These are phyloP conservation scores for Cyprinodon diabolis DNA, from an alignment of 2,797 vertebrate species.

Conservation along the genomic window DNA sequence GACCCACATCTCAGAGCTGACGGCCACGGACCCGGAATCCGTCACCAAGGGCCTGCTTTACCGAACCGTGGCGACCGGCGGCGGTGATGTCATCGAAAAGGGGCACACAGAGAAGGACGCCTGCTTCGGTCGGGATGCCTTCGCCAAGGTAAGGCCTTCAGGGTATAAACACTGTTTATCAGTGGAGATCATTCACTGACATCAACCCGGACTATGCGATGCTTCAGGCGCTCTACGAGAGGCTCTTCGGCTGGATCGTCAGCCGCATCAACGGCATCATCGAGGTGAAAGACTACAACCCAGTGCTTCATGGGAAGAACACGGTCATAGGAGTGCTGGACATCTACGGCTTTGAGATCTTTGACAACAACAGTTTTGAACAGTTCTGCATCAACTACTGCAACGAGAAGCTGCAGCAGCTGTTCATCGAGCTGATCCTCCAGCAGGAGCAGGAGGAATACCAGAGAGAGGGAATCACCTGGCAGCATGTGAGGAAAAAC, in stretches of 20 bases:
- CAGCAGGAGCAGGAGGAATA: conserved; percentile 91
- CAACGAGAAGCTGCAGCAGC: conserved; percentile 97
- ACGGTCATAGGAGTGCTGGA: conserved; percentile 93
- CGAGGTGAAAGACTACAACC: conserved; percentile 84
- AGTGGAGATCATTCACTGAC: not conserved
- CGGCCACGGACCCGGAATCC: conserved; percentile 56
- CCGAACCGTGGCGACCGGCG: conserved; percentile 89
- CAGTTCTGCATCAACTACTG: conserved; percentile 99
- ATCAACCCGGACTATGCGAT: not conserved
- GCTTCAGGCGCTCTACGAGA: conserved; percentile 88
- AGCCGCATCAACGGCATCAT: conserved; percentile 87
- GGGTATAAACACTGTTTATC: too few relatives aligned
- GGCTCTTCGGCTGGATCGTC: conserved; percentile 93
- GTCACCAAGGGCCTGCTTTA: conserved; percentile 81
- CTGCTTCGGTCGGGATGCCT: conserved; percentile 87
- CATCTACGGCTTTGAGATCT: conserved; percentile 96
- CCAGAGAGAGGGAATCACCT: conserved; percentile 88
- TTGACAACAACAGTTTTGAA: conserved; percentile 94
- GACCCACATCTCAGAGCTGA: conserved; percentile 80
- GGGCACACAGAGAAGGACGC: conserved; percentile 86
- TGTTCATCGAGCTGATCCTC: conserved; percentile 97
- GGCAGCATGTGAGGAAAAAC: conserved; percentile 84
- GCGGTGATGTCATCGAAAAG: conserved; percentile 90
- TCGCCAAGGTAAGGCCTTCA: conserved; percentile 83
- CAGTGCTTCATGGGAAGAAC: conserved; percentile 89